These are phyloP conservation scores for Telmatochromis brichardi DNA, from an alignment of 2,113 vertebrate genomes.

Conservation along the genomic window DNA sequence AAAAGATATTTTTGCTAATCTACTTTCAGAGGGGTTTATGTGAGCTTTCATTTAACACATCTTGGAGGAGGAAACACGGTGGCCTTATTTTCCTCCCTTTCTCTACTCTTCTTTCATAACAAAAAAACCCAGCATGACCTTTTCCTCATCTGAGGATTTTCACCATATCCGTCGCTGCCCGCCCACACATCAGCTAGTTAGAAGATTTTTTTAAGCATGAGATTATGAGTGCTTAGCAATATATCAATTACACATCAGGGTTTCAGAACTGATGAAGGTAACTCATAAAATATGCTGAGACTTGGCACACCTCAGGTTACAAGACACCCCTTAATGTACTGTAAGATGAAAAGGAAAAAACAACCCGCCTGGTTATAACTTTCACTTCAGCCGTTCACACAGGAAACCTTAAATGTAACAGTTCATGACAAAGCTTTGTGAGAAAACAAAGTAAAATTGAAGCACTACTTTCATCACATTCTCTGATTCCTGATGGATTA, in stretches of 20 bases:
- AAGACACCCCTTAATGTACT: conserved; percentile 7
- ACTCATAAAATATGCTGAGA: background rate
- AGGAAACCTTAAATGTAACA: conserved; percentile 14
- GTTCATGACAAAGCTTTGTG: conserved; percentile 7
- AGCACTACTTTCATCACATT: conserved; percentile 43
- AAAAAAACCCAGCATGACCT: background rate
- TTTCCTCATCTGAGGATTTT: background rate
- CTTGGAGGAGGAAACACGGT: conserved; percentile 36
- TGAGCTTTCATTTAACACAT: conserved; percentile 52
- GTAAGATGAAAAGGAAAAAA: background rate
- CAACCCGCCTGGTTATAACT: conserved; percentile 44
- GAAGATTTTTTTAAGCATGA: background rate
- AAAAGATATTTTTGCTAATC: conserved; percentile 58
- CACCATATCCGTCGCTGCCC: background rate
- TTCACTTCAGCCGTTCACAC: conserved; percentile 24
- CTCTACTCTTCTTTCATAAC: background rate
- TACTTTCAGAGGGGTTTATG: conserved; percentile 48
- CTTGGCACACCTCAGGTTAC: conserved; percentile 25
- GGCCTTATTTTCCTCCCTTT: conserved; percentile 22
- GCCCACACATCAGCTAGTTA: background rate
- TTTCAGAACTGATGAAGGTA: background rate
- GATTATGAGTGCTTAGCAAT: conserved; percentile 15
- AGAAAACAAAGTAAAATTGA: conserved; percentile 8
- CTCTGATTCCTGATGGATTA: conserved; percentile 53
- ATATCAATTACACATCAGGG: conserved; percentile 24